Evolutionary conservation across 2,888 invertebrate genomes (phyloP).

Genomic region (Apamea epomidion): DNA sequence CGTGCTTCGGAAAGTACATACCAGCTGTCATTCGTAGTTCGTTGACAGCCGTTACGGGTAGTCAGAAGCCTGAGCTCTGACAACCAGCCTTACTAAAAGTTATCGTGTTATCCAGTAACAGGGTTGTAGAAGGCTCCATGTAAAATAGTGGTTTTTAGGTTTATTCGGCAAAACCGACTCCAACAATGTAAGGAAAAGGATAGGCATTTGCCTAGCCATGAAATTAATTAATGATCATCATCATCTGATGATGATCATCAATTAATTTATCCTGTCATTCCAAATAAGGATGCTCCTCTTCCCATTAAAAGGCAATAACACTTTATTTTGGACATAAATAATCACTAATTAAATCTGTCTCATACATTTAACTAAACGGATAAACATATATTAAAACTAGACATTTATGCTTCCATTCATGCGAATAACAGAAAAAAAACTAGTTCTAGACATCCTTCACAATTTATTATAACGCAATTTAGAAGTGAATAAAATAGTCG

Average conservation of each 20-base stretch:
- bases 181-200: background rate
- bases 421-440: slow-evolving; percentile 23
- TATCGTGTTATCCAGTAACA: background rate
- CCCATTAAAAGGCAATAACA: slow-evolving; percentile 4
- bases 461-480: slow-evolving; percentile 38
- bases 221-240: background rate
- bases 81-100: background rate
- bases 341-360: slow-evolving; percentile 27
- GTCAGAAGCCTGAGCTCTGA: background rate
- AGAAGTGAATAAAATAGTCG: slow-evolving; percentile 26
- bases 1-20: background rate
- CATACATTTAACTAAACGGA: background rate
- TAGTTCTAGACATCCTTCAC: slow-evolving; percentile 17
- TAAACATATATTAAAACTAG: slow-evolving; percentile 8
- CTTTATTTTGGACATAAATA: slow-evolving; percentile 18
- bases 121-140: background rate
- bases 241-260: background rate
- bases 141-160: background rate
- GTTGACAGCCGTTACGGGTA: background rate
- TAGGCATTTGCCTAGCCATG: no score
- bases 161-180: background rate
- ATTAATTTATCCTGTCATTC: background rate
- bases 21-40: background rate
- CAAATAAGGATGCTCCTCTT: background rate
- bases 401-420: slow-evolving; percentile 22